Percentiles rank a stretch among this genome's conserved stretches.
Evolutionary conservation across 2,797 vertebrate genomes (phyloP).

Genomic region (Sebastes diaconus): DNA sequence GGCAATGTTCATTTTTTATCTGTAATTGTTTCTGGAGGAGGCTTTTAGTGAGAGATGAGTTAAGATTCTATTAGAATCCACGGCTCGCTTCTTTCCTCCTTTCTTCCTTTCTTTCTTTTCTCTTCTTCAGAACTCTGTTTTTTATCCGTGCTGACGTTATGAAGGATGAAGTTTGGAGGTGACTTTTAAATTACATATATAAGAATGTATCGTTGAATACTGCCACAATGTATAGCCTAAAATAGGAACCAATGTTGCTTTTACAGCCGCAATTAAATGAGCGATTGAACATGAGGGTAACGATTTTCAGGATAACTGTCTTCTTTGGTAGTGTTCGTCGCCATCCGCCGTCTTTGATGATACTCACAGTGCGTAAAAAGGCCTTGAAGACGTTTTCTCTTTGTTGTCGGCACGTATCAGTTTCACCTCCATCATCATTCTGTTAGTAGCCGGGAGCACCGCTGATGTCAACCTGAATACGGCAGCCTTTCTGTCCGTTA

Average conservation of each 20-base stretch:
- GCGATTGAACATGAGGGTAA: neutral
- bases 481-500: conserved; percentile 24
- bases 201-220: neutral
- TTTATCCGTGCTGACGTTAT: neutral
- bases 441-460: conserved; percentile 40
- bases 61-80: conserved; percentile 77
- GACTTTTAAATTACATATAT: neutral
- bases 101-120: neutral
- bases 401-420: conserved; percentile 62
- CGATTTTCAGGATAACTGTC: conserved; percentile 16
- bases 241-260: neutral
- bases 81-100: neutral
- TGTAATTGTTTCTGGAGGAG: conserved; percentile 85
- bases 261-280: conserved; percentile 4
- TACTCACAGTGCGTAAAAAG: conserved; percentile 7
- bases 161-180: neutral
- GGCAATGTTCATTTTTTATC: conserved; percentile 82
- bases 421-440: conserved; percentile 50
- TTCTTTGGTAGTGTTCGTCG: conserved; percentile 15
- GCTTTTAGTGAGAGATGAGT: conserved; percentile 83
- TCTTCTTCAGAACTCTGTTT: neutral
- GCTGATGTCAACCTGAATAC: conserved; percentile 57
- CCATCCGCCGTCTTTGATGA: conserved; percentile 28
- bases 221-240: neutral
- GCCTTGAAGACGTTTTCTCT: conserved; percentile 47